These are phyloP conservation scores for Luehdorfia chinensis DNA, from an alignment of 1,140 invertebrate species.

Conservation along the genomic window DNA sequence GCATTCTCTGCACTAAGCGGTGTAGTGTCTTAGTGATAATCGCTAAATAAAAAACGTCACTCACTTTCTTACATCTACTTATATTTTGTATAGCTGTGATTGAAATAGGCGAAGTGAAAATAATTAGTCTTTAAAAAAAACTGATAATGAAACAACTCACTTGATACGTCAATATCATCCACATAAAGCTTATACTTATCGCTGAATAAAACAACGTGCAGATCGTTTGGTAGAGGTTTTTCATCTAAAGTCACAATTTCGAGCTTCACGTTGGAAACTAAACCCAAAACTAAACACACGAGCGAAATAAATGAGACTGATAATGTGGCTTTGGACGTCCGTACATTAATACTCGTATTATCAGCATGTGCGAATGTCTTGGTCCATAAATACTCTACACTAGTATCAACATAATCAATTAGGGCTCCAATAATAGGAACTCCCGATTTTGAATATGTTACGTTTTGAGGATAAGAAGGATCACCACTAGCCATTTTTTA, in stretches of 20 bases:
- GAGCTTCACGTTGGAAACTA: conserved; percentile 56
- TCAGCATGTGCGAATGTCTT: conserved; percentile 43
- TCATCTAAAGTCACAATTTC: conserved; percentile 54
- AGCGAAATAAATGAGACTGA: conserved; percentile 46
- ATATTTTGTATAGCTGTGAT: no score
- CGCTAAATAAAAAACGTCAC: no score
- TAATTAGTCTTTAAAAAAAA: no score
- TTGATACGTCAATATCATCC: conserved; percentile 57
- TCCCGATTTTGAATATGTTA: conserved; percentile 47
- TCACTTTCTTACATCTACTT: no score
- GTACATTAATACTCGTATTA: conserved; percentile 34
- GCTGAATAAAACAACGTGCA: conserved; percentile 61
- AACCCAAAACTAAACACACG: conserved; percentile 45
- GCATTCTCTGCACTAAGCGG: no score
- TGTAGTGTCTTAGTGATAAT: no score
- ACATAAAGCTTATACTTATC: conserved; percentile 57
- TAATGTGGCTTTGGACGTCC: conserved; percentile 30
- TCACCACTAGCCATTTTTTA: conserved; percentile 23
- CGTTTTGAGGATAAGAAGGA: conserved; percentile 28
- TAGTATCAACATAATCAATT: conserved; percentile 54
- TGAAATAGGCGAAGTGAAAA: no score
- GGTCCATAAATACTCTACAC: conserved; percentile 37
- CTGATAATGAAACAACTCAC: conserved; percentile 38
- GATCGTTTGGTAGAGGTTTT: conserved; percentile 44
- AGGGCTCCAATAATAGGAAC: conserved; percentile 51